Evolutionary conservation across 2,888 invertebrate species (phyloP).

Genomic region (Drosophila putrida): DNA sequence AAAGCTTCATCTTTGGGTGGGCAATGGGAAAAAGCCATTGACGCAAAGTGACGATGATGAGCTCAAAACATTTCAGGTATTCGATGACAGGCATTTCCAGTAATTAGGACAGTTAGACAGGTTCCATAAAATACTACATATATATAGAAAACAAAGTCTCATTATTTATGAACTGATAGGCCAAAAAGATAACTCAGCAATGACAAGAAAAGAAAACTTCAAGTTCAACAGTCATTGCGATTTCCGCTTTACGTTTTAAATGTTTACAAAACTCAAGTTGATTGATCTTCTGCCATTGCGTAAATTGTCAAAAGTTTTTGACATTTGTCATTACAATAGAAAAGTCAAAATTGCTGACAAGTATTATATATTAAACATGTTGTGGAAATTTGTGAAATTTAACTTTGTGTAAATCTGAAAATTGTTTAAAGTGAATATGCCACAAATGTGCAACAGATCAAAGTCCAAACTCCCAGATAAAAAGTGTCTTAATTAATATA

Average conservation of each 20-base stretch:
- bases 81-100: constrained; percentile 14
- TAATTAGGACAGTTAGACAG: constrained; percentile 43
- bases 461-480: background rate
- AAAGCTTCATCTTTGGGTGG: constrained; percentile 77
- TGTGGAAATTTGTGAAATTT: no score
- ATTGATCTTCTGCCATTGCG: constrained; percentile 31
- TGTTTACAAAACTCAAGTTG: constrained; percentile 21
- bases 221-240: constrained; percentile 5
- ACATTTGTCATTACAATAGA: constrained; percentile 8
- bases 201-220: constrained; percentile 4
- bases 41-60: constrained; percentile 55
- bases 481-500: background rate
- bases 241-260: constrained; percentile 16
- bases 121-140: constrained; percentile 21
- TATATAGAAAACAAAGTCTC: background rate
- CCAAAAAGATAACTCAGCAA: constrained; percentile 14
- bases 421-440: no score
- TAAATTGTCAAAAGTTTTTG: background rate
- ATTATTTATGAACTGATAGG: constrained; percentile 34
- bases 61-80: constrained; percentile 63
- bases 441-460: no score
- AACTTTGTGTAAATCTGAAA: no score
- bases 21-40: constrained; percentile 37
- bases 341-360: background rate
- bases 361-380: no score